Evolutionary conservation across 2,797 vertebrate genomes (phyloP).

Genomic region (Melopsittacus undulatus): DNA sequence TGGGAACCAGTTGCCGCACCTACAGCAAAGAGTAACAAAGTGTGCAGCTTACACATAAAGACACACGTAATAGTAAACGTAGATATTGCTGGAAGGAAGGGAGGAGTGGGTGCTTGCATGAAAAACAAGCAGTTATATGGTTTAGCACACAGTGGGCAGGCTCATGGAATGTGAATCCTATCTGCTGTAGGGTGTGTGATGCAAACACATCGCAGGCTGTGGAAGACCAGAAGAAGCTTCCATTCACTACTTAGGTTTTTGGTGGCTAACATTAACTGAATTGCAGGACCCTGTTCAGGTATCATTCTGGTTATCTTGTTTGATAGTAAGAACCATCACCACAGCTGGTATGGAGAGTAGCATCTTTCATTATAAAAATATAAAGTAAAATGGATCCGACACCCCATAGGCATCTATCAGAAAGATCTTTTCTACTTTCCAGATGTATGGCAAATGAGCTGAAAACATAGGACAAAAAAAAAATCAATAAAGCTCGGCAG

Average conservation of each 20-base stretch:
- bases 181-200: not conserved
- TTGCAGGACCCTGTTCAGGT: not conserved
- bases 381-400: not conserved
- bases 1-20: constrained; percentile 94
- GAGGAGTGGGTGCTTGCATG: not conserved
- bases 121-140: not conserved
- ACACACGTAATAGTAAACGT: not conserved
- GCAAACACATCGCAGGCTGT: not conserved
- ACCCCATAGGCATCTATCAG: not conserved
- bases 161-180: not conserved
- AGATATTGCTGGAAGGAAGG: not conserved
- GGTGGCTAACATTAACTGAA: not conserved
- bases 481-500: not conserved
- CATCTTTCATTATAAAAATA: not conserved
- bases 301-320: not conserved
- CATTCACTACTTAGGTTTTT: not conserved
- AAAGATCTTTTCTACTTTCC: not conserved
- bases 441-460: not conserved
- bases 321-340: not conserved
- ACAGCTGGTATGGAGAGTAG: not conserved
- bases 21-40: constrained; percentile 40
- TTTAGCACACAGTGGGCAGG: not conserved
- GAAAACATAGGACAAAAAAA: not conserved
- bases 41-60: not conserved
- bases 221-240: not conserved